A percentile compares a stretch with the other conserved stretches of the same genome.
Conservation (phyloP, 1,140 invertebrate genomes). For the Achatina immaculata region DNA sequence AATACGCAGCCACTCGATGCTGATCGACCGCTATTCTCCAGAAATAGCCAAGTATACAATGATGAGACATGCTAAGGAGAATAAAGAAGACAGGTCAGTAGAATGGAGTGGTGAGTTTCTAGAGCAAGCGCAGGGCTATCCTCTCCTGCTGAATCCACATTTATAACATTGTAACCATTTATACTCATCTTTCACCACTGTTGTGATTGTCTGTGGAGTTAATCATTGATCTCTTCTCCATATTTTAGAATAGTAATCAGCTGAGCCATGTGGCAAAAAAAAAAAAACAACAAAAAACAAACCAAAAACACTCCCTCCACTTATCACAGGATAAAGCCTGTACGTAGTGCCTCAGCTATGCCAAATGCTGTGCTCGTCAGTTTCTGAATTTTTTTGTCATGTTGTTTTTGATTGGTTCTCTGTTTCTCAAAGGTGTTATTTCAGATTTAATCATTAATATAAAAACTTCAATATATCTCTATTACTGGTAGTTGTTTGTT, state of each 20-base stretch:
- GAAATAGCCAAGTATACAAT: conserved; percentile 41
- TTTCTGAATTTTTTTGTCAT: no score
- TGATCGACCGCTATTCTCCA: conserved; percentile 12
- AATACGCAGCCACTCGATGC: conserved; percentile 28
- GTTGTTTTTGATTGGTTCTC: no score
- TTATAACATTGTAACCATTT: background rate
- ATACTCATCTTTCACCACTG: background rate
- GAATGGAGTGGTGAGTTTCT: background rate
- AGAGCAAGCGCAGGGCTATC: background rate
- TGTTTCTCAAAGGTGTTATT: no score
- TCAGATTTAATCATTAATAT: no score
- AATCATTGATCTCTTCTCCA: background rate
- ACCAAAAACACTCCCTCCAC: no score
- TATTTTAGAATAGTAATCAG: background rate
- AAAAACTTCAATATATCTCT: no score
- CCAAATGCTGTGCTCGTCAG: no score
- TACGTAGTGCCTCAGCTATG: no score
- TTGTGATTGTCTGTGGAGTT: background rate
- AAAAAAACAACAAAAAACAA: background rate
- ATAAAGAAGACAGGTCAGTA: conserved; percentile 27
- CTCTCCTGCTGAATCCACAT: background rate
- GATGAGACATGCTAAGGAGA: conserved; percentile 37
- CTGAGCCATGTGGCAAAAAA: background rate
- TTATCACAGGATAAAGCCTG: no score
- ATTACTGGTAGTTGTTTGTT: no score